Evolutionary conservation across 2,888 invertebrate species (phyloP).

Genomic region (Chironomus riparius): DNA sequence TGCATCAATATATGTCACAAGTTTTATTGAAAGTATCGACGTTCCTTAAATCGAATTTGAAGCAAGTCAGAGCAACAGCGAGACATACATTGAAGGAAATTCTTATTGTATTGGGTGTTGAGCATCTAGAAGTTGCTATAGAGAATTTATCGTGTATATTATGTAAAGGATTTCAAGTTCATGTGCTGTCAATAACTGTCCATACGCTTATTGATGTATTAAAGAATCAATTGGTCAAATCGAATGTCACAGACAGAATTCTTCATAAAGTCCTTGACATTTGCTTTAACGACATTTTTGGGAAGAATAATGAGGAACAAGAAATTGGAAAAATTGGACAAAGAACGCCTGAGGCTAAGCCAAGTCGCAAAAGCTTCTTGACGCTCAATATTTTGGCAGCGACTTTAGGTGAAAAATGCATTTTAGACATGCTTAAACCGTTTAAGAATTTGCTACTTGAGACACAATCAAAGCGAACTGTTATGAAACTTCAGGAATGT

Average conservation of each 20-base stretch:
- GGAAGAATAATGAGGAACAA: slow-evolving; percentile 81
- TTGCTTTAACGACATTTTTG: slow-evolving; percentile 82
- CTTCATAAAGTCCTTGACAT: slow-evolving; percentile 70
- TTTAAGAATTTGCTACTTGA: slow-evolving; percentile 69
- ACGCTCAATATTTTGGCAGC: slow-evolving; percentile 73
- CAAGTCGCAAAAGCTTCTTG: slow-evolving; percentile 75
- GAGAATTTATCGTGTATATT: slow-evolving; percentile 72
- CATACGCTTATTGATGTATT: slow-evolving; percentile 71
- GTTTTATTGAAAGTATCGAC: slow-evolving; percentile 83
- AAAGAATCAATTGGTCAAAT: slow-evolving; percentile 57
- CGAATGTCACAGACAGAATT: slow-evolving; percentile 57
- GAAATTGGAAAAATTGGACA: slow-evolving; percentile 74
- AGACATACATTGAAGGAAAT: slow-evolving; percentile 90
- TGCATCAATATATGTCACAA: slow-evolving; percentile 70
- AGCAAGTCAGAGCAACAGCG: slow-evolving; percentile 74
- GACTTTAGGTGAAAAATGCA: slow-evolving; percentile 64
- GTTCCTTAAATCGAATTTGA: slow-evolving; percentile 79
- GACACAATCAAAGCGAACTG: slow-evolving; percentile 69
- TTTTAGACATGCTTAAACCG: slow-evolving; percentile 69
- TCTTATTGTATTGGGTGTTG: slow-evolving; percentile 72
- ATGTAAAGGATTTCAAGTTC: slow-evolving; percentile 85
- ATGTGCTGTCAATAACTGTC: slow-evolving; percentile 82
- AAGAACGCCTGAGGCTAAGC: slow-evolving; percentile 73
- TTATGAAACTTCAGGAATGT: slow-evolving; percentile 71
- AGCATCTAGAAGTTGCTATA: slow-evolving; percentile 66